phyloP scores from a whole-genome alignment of 2,888 invertebrate species.

The Anorthoa munda region DNA sequence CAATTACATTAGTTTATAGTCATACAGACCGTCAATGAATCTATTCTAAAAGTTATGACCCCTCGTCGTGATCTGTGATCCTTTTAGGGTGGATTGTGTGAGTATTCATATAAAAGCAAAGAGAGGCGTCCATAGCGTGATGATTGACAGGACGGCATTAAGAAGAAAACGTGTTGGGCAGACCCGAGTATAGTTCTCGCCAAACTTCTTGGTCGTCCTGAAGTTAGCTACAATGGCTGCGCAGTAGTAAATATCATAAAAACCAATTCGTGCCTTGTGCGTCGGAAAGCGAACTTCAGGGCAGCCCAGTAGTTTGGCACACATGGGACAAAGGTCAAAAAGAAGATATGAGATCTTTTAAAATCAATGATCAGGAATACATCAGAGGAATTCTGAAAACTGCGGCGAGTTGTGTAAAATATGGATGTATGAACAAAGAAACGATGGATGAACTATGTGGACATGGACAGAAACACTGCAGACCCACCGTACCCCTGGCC shows the following conservation, averaged over 20 bases:
- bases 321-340: background rate
- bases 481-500: too few species aligned
- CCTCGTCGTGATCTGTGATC: constrained; percentile 9
- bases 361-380: background rate
- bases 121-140: background rate
- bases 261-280: too few species aligned
- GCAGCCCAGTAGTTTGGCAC: too few species aligned
- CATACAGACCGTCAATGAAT: constrained; percentile 3
- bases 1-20: constrained; percentile 29
- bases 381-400: background rate
- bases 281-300: too few species aligned
- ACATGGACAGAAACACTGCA: too few species aligned
- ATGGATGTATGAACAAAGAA: background rate
- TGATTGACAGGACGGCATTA: background rate
- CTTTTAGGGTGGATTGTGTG: background rate
- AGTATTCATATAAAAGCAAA: background rate
- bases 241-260: too few species aligned
- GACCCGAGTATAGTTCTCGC: background rate
- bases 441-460: background rate
- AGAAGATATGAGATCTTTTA: constrained; percentile 3
- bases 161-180: background rate
- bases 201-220: too few species aligned
- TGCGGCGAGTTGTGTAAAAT: background rate
- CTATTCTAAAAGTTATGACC: background rate
- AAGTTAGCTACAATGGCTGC: too few species aligned